phyloP scores from a whole-genome alignment of 2,113 vertebrate genomes.

The Egretta garzetta region DNA sequence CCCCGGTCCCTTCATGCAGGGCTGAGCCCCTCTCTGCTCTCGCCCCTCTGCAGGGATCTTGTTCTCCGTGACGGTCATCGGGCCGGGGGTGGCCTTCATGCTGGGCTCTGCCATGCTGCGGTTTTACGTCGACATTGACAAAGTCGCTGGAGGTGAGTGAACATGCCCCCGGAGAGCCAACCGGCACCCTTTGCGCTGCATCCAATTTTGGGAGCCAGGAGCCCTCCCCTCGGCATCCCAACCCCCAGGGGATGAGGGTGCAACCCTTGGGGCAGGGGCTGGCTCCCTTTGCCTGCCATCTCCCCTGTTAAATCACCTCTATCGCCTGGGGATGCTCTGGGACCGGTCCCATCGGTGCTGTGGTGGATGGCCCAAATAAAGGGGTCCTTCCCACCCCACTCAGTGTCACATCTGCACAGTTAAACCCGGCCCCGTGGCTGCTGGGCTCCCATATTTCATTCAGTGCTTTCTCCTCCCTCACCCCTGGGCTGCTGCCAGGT shows the following conservation, averaged over 20 bases:
- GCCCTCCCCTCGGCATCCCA: neutral
- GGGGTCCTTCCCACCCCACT: neutral
- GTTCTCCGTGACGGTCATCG: constrained; percentile 85
- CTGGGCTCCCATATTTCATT: neutral
- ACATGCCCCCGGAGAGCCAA: accelerated
- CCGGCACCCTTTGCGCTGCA: neutral
- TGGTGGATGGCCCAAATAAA: too few relatives aligned
- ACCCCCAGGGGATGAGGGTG: neutral
- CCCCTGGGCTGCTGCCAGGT: neutral
- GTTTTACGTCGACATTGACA: constrained; percentile 90
- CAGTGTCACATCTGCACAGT: neutral
- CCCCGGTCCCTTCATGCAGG: accelerated
- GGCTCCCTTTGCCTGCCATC: neutral
- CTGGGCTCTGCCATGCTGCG: constrained; percentile 82
- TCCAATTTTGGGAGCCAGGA: neutral
- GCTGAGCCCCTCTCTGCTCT: neutral
- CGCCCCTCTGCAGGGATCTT: constrained; percentile 79
- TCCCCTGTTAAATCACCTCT: neutral
- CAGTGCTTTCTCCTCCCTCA: neutral
- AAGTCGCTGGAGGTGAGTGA: constrained; percentile 75
- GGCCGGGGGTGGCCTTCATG: constrained; percentile 87
- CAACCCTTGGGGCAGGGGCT: neutral
- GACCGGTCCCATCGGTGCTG: neutral
- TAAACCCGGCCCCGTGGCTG: neutral
- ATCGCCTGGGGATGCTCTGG: neutral